Evolutionary conservation across 1,140 invertebrate genomes (phyloP).

Genomic region (Berghia stephanieae): DNA sequence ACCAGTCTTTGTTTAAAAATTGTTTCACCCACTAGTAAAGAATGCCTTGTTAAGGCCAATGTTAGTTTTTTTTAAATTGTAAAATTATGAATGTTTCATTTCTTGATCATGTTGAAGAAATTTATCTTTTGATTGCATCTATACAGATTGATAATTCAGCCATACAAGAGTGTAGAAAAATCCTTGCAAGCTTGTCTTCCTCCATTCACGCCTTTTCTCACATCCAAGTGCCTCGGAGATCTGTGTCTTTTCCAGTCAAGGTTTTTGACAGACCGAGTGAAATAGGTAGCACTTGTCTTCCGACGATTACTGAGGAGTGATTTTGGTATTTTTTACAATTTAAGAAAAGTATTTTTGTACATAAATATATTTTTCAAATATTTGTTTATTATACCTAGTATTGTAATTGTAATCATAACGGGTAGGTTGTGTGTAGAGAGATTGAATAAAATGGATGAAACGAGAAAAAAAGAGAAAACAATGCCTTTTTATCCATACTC

Average conservation of each 20-base stretch:
- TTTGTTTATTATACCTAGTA: too few relatives aligned
- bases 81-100: neutral
- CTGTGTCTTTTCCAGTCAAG: neutral
- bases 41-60: neutral
- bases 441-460: too few relatives aligned
- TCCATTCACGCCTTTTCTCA: neutral
- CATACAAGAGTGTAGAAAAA: neutral
- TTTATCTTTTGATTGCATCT: neutral
- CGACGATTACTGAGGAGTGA: constrained; percentile 20
- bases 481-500: too few relatives aligned
- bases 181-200: neutral
- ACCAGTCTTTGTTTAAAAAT: too few relatives aligned
- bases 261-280: constrained; percentile 24
- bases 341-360: too few relatives aligned
- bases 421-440: too few relatives aligned
- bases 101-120: neutral
- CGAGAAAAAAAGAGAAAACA: too few relatives aligned
- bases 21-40: too few relatives aligned
- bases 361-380: too few relatives aligned
- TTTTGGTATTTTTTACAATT: too few relatives aligned
- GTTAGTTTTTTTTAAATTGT: constrained; percentile 16
- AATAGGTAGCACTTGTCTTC: constrained; percentile 2
- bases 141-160: constrained; percentile 15
- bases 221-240: neutral
- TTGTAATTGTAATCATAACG: too few relatives aligned